A percentile compares a stretch with the other conserved stretches of the same genome.
phyloP scores from a whole-genome alignment of 2,113 vertebrate species.

The Chloebia gouldiae region DNA sequence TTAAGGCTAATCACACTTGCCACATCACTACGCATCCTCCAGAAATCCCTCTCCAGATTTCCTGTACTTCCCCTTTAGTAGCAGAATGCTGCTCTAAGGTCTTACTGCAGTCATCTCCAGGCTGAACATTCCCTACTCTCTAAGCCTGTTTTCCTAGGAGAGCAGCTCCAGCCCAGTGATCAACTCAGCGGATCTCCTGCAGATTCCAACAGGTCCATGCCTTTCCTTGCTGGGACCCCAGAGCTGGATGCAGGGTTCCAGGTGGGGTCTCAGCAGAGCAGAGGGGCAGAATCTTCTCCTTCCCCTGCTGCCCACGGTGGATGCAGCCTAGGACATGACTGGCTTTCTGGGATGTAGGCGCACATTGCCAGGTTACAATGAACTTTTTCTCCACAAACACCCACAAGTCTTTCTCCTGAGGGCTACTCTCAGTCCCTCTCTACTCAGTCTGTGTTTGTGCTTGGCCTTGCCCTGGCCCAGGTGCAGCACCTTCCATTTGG shows the following conservation, averaged over 20 bases:
- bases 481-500: neutral
- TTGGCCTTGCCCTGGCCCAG: accelerated
- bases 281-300: neutral
- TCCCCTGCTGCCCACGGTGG: accelerated
- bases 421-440: neutral
- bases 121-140: neutral
- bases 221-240: accelerated
- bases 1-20: neutral
- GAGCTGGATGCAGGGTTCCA: accelerated
- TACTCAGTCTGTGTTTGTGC: too few species aligned
- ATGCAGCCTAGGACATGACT: accelerated
- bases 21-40: accelerated
- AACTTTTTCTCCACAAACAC: neutral
- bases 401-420: neutral
- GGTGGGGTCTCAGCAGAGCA: neutral
- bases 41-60: neutral
- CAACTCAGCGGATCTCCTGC: accelerated
- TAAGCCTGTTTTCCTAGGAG: neutral
- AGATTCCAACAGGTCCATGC: accelerated
- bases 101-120: neutral
- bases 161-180: too few species aligned
- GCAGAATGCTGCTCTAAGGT: neutral
- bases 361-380: neutral
- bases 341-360: neutral
- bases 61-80: neutral